These are phyloP conservation scores for Galeruca laticollis DNA, from an alignment of 2,888 invertebrate genomes.

Conservation along the genomic window DNA sequence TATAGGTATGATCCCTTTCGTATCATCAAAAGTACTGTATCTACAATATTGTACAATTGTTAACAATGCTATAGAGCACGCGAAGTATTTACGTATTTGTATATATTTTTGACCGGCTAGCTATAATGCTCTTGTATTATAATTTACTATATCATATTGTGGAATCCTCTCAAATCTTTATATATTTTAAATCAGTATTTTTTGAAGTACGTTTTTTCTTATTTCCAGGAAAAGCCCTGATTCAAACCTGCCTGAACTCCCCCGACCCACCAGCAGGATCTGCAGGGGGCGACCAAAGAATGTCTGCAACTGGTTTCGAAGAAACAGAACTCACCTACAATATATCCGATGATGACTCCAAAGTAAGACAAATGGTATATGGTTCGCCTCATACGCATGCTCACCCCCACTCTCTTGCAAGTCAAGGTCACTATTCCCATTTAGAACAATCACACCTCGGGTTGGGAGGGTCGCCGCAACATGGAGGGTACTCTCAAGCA, in stretches of 20 bases:
- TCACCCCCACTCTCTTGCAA: conserved; percentile 72
- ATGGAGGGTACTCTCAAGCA: conserved; percentile 74
- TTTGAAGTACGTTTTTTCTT: conserved; percentile 37
- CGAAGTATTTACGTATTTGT: no score
- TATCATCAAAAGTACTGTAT: no score
- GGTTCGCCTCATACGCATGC: conserved; percentile 74
- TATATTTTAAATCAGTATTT: conserved; percentile 23
- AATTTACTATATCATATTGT: no score
- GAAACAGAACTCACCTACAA: conserved; percentile 98
- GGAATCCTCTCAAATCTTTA: no score
- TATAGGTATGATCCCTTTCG: no score
- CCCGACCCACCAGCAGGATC: conserved; percentile 86
- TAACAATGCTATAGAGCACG: no score
- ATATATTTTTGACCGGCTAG: no score
- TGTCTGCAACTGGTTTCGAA: conserved; percentile 98
- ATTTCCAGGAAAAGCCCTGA: conserved; percentile 89
- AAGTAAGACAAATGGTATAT: conserved; percentile 97
- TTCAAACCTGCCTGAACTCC: conserved; percentile 98
- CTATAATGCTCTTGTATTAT: no score
- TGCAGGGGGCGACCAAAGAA: conserved; percentile 86
- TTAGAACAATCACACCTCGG: conserved; percentile 65
- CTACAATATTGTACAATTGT: no score
- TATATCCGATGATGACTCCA: conserved; percentile 94
- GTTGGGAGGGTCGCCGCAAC: conserved; percentile 65
- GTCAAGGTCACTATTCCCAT: conserved; percentile 64